Evolutionary conservation across 2,113 vertebrate genomes (phyloP).

Genomic region (Butorides virescens): DNA sequence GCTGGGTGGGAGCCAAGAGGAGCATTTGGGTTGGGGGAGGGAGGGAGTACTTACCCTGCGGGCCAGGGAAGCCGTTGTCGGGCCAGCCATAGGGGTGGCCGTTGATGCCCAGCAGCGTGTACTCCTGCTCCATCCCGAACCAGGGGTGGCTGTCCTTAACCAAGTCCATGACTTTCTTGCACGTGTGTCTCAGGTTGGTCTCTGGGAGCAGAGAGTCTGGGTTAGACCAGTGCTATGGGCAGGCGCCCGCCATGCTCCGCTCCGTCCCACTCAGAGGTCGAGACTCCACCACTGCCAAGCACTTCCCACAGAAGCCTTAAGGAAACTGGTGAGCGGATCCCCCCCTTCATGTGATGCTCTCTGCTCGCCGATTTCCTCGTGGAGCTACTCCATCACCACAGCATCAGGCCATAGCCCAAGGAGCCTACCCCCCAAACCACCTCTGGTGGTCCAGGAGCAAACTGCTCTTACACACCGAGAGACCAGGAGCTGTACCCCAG

Average conservation of each 20-base stretch:
- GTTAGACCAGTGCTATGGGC: neutral
- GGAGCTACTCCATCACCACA: neutral
- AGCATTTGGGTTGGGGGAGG: accelerated
- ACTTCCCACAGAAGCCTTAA: neutral
- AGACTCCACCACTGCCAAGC: neutral
- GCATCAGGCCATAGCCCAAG: neutral
- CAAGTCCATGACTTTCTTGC: slow-evolving; percentile 69
- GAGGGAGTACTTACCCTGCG: slow-evolving; percentile 53
- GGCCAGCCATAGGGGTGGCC: slow-evolving; percentile 75
- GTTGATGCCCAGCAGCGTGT: slow-evolving; percentile 58
- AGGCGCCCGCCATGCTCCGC: accelerated
- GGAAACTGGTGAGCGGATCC: neutral
- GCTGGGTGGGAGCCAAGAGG: neutral
- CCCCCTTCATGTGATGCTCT: neutral
- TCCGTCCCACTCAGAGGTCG: accelerated
- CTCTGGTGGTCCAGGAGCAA: neutral
- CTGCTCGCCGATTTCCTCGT: neutral
- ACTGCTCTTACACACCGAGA: neutral
- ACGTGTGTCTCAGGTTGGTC: slow-evolving; percentile 71
- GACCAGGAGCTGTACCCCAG: neutral
- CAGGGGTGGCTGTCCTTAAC: slow-evolving; percentile 60
- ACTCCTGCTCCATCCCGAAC: slow-evolving; percentile 79
- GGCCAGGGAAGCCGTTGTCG: slow-evolving; percentile 52
- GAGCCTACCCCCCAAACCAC: neutral
- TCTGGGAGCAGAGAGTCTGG: slow-evolving; percentile 34